These are phyloP conservation scores for Coturnix japonica DNA, from an alignment of 2,113 vertebrate species.

Conservation along the genomic window DNA sequence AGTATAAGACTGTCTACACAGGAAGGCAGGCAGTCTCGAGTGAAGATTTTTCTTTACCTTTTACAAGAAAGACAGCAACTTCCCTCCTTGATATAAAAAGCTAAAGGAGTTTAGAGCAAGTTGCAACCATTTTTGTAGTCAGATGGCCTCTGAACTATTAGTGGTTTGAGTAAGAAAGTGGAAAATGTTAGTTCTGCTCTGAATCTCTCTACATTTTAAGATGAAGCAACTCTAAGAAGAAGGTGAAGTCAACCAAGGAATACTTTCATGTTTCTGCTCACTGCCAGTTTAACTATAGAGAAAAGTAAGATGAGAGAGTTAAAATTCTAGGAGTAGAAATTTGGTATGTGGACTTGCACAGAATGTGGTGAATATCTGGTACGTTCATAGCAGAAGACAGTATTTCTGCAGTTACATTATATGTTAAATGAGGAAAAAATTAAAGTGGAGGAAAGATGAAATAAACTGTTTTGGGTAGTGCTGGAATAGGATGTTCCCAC, in stretches of 20 bases:
- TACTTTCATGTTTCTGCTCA: background rate
- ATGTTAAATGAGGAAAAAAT: background rate
- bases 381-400: background rate
- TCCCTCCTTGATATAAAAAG: background rate
- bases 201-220: background rate
- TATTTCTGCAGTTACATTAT: background rate
- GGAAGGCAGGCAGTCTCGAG: slow-evolving; percentile 65
- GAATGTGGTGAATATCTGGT: background rate
- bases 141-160: background rate
- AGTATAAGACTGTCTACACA: slow-evolving; percentile 33
- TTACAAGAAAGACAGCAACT: slow-evolving; percentile 22
- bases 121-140: background rate
- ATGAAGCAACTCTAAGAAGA: background rate
- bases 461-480: background rate
- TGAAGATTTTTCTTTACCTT: slow-evolving; percentile 42
- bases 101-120: background rate
- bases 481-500: background rate
- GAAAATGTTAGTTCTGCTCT: background rate
- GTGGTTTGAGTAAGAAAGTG: background rate
- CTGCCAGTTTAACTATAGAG: background rate
- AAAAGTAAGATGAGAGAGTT: background rate
- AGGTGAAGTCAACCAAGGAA: background rate
- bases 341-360: background rate
- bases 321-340: background rate
- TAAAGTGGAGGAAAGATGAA: background rate